phyloP scores from a whole-genome alignment of 1,140 invertebrate genomes.

The Heliconius hermathena region DNA sequence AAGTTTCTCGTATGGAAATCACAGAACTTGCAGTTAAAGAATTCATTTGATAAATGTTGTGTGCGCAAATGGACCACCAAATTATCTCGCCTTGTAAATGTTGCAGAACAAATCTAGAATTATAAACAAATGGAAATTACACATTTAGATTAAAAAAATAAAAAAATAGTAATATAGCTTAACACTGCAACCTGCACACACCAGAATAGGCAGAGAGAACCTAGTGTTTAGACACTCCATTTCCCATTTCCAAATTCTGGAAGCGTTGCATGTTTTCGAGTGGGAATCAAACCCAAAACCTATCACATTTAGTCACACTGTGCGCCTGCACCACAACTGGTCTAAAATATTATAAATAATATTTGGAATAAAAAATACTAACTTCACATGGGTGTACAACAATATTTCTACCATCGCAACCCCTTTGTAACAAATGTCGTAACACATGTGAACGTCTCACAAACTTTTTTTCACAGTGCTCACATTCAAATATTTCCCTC shows the following conservation, averaged over 20 bases:
- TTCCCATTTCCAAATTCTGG: too few species aligned
- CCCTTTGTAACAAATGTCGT: constrained; percentile 65
- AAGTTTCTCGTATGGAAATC: constrained; percentile 57
- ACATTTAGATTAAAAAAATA: not conserved
- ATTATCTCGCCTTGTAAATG: constrained; percentile 71
- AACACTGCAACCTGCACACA: too few species aligned
- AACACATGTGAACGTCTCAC: constrained; percentile 65
- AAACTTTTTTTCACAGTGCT: constrained; percentile 62
- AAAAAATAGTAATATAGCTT: too few species aligned
- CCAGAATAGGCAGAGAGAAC: too few species aligned
- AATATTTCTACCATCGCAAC: constrained; percentile 60
- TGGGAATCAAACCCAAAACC: too few species aligned
- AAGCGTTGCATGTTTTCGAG: too few species aligned
- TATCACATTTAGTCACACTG: too few species aligned
- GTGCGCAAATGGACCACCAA: constrained; percentile 65
- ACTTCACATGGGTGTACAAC: constrained; percentile 61
- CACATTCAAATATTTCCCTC: constrained; percentile 57
- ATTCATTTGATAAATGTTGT: constrained; percentile 57
- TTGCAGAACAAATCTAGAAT: constrained; percentile 64
- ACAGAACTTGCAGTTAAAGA: constrained; percentile 63
- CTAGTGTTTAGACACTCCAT: too few species aligned
- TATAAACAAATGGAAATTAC: not conserved
- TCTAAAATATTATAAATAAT: not conserved
- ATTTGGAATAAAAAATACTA: constrained; percentile 37
- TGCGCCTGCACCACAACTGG: not conserved